Evolutionary conservation across 2,113 vertebrate genomes (phyloP), one percentile per base, ranked within the genome.

Genomic region (Megaceryle maxima): DNA sequence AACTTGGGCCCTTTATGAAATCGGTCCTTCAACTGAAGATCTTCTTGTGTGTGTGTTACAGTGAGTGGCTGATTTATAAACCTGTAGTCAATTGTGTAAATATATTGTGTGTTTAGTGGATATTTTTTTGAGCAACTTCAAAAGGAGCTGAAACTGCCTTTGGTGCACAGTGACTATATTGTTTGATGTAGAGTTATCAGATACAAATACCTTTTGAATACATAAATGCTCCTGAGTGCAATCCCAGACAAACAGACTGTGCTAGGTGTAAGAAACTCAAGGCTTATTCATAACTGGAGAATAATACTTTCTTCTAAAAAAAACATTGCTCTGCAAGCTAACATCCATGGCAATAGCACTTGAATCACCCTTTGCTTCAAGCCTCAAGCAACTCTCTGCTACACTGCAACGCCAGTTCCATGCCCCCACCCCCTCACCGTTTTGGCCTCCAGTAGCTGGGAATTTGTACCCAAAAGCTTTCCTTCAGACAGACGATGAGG

Each of bases 1-100:
- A 12, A 0, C 13, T 8, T 1, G 1, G 15, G 22, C 4, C 13
- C 66, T 57, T 13, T 5, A 17, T 13, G 50, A 39, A 8, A 8
- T 15, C 5, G 19, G 24, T 77, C 18, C 68, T 76, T 41, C 44
- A 53, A 1, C 13, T 6, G 3, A 18, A 69, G 29, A 53, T 67
- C 39, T 39, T 50, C 12, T 8, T n/a, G 8, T 24, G 9, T 18
- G 31, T 33, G 55, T 48, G 62, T 63, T 46, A 13, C n/a, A 39
- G 31, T 0, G 0, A 56, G 24, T 10, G 31, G 17, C 6, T 37
- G 75, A 3, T 26, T 43, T 26, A 5, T 14, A 67, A 48, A 53
- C 19, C 25, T 37, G 20, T 1, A 16, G 19, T 18, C 13, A 16
- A 1, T 8, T 21, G 25, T 6, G 22, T 53, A 13, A 51, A 43